Evolutionary conservation across 2,797 vertebrate species (phyloP), one percentile per base, ranked within the genome.

Genomic region (Adrianichthys oophorus): DNA sequence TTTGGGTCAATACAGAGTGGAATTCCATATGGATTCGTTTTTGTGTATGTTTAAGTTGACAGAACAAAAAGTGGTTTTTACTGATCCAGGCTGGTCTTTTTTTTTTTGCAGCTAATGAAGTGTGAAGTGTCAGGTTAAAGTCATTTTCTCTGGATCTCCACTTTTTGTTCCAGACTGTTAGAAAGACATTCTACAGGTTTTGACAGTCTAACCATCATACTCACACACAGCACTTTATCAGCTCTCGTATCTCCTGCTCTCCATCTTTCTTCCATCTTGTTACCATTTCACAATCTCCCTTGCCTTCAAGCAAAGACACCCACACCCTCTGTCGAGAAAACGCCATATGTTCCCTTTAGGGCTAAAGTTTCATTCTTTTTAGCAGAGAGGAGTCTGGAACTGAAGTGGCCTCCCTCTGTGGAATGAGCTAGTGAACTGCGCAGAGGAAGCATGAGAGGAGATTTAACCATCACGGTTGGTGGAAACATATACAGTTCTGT

Each of bases 1-100:
- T 87, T 87, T 81, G 71, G 87, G 87, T 87, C 83, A 79, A 76
- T 50, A 60, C 62, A 62, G 65, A 84, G 83, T 79, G 65, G 49
- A 80, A 84, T 79, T 63, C 81, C 78, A 77, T 68, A 72, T 63
- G 70, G 75, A 64, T 62, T 83, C 73, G 84, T 88, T 80, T 76
- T 75, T 70, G 67, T 44, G 78, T 83, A 78, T 79, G 61, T 82
- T 80, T 78, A 69, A 66, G 70, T 29, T 86, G 83, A 85, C 78
- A 79, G 69, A 74, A 74, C 70, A 53, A 70, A 74, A 66, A 80
- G 83, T 72, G 71, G 68, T 48, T 37, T 51, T 56, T 0, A 6
- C 62, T 87, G 81, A 87, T 87, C 77, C 79, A 68, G 71, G 70
- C 65, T 59, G 54, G 64, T 43, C 65, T 80, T 78, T 80, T 19